Conservation (phyloP, 2,797 vertebrate species). For the Poeciliopsis gracilis region DNA sequence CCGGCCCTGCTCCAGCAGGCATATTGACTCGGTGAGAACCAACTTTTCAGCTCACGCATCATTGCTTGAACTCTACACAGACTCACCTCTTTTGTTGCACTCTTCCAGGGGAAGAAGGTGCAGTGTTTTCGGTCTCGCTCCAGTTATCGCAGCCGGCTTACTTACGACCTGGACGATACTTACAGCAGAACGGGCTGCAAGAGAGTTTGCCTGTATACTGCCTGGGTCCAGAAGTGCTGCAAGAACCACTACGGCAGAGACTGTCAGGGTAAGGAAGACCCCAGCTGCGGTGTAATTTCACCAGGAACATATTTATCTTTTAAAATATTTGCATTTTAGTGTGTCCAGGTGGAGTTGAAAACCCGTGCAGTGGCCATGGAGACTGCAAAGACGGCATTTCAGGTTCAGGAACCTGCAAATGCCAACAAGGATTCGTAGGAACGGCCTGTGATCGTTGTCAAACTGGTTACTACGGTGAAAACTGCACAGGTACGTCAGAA, state of each 20-base stretch:
- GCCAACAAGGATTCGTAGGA: constrained; percentile 82
- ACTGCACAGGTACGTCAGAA: constrained; percentile 84
- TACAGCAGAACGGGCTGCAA: constrained; percentile 69
- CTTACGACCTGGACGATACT: fast-evolving
- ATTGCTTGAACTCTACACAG: neutral
- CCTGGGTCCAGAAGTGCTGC: constrained; percentile 88
- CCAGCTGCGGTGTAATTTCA: neutral
- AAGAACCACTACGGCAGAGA: constrained; percentile 89
- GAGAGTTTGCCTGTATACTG: constrained; percentile 74
- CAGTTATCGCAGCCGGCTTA: neutral
- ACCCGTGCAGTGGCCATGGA: constrained; percentile 83
- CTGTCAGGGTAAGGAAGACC: constrained; percentile 83
- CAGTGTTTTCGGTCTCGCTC: fast-evolving
- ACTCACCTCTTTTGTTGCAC: neutral
- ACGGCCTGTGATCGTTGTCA: constrained; percentile 79
- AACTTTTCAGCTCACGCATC: neutral
- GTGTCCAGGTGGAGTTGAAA: constrained; percentile 88
- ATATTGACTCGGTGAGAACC: constrained; percentile 74
- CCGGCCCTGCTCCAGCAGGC: constrained; percentile 77
- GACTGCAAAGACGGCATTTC: constrained; percentile 80
- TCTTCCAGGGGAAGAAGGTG: constrained; percentile 47
- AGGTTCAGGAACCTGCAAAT: constrained; percentile 83
- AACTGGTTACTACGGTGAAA: constrained; percentile 80
- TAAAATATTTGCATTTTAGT: constrained; percentile 72
- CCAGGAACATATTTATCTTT: neutral